These are phyloP conservation scores for Catharus ustulatus DNA, from an alignment of 2,797 vertebrate species.

Conservation along the genomic window DNA sequence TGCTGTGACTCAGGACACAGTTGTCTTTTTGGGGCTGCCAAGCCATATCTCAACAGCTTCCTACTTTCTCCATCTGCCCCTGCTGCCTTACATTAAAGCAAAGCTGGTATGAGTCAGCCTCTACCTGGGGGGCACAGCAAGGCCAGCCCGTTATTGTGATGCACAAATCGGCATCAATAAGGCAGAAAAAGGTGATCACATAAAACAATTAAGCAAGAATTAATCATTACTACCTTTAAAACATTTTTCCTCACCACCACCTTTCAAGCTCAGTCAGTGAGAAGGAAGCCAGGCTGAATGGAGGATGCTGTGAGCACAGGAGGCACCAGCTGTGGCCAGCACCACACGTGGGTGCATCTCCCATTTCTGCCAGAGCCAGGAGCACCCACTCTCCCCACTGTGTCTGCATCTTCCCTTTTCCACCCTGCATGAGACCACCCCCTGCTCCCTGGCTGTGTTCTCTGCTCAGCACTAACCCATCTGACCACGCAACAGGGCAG, in stretches of 20 bases:
- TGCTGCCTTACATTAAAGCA: constrained; percentile 6
- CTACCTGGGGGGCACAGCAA: background rate
- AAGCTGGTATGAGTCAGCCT: constrained; percentile 30
- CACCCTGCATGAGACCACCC: background rate
- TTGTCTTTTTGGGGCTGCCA: background rate
- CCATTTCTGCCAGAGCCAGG: background rate
- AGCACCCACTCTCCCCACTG: background rate
- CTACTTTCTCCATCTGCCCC: background rate
- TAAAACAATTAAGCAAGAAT: background rate
- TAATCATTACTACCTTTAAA: background rate
- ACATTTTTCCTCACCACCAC: background rate
- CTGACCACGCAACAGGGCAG: accelerated
- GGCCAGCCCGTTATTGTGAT: background rate
- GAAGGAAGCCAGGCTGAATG: background rate
- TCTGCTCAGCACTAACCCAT: background rate
- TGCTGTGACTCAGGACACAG: background rate
- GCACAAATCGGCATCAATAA: background rate
- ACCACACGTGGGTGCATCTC: accelerated
- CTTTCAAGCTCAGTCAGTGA: background rate
- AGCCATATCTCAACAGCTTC: background rate
- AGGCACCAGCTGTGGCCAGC: background rate
- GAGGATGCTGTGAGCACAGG: background rate
- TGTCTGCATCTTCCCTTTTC: background rate
- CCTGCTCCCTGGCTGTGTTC: background rate
- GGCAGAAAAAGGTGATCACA: background rate